A percentile compares a stretch with the other conserved stretches of the same genome.
These are phyloP conservation scores for Chlorodrepanis virens DNA, from an alignment of 2,113 vertebrate species.

Conservation along the genomic window DNA sequence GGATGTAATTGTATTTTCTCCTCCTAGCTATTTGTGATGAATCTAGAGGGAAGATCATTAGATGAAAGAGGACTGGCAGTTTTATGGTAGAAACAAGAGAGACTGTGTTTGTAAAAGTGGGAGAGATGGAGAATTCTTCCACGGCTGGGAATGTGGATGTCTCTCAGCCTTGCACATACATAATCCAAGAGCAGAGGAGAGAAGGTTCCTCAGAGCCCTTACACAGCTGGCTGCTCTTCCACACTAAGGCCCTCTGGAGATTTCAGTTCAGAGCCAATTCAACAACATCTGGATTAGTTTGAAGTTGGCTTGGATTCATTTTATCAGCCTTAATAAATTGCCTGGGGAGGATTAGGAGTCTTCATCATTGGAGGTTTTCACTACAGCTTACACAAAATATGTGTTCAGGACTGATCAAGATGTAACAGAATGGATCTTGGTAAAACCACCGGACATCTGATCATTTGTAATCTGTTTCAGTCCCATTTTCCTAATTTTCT, in stretches of 20 bases:
- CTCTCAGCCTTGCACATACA: background rate
- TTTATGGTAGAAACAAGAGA: background rate
- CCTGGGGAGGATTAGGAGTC: background rate
- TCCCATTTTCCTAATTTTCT: background rate
- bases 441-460: background rate
- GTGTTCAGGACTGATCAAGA: background rate
- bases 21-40: background rate
- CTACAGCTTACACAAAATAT: background rate
- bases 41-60: background rate
- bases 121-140: background rate
- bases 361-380: background rate
- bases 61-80: background rate
- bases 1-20: background rate
- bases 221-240: background rate
- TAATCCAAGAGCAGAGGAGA: background rate
- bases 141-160: background rate
- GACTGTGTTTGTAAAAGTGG: background rate
- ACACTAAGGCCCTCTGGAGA: background rate
- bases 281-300: background rate
- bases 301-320: background rate
- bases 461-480: background rate
- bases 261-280: background rate
- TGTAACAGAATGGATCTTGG: background rate
- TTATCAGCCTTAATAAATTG: background rate
- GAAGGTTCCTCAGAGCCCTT: background rate